These are phyloP conservation scores for Alectura lathami DNA, from an alignment of 2,113 vertebrate genomes.

Conservation along the genomic window DNA sequence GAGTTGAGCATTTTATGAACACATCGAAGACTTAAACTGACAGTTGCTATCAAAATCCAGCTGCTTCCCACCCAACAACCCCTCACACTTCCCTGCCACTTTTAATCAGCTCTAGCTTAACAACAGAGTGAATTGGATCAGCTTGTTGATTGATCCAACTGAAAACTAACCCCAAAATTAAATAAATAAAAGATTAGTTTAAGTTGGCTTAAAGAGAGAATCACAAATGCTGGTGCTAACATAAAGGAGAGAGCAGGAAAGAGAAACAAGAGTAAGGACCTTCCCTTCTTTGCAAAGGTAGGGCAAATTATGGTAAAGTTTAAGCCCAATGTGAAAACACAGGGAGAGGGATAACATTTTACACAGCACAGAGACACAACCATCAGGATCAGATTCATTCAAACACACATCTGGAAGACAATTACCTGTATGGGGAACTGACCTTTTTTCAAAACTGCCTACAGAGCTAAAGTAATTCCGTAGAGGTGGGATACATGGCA, in stretches of 20 bases:
- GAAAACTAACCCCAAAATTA: not conserved
- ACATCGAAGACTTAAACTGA: not conserved
- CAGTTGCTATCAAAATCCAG: not conserved
- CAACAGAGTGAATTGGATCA: not conserved
- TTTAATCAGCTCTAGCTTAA: not conserved
- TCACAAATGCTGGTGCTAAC: not conserved
- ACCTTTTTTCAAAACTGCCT: not conserved
- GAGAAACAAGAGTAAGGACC: not conserved
- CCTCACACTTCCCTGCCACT: not conserved
- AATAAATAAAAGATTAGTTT: slow-evolving; percentile 37
- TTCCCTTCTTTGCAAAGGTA: not conserved
- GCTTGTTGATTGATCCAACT: not conserved
- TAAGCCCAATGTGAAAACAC: not conserved
- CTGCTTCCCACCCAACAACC: not conserved
- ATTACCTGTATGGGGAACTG: not conserved
- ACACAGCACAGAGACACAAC: not conserved
- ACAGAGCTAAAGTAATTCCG: not conserved
- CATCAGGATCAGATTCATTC: not conserved
- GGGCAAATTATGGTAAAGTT: not conserved
- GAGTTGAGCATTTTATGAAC: not conserved
- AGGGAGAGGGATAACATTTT: not conserved
- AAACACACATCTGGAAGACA: not conserved
- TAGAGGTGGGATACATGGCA: not conserved
- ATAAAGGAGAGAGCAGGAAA: not conserved
- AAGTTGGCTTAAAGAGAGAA: slow-evolving; percentile 39